Base-by-base conservation (phyloP, 2,888 invertebrate species). In the Dasypolia templi region DNA sequence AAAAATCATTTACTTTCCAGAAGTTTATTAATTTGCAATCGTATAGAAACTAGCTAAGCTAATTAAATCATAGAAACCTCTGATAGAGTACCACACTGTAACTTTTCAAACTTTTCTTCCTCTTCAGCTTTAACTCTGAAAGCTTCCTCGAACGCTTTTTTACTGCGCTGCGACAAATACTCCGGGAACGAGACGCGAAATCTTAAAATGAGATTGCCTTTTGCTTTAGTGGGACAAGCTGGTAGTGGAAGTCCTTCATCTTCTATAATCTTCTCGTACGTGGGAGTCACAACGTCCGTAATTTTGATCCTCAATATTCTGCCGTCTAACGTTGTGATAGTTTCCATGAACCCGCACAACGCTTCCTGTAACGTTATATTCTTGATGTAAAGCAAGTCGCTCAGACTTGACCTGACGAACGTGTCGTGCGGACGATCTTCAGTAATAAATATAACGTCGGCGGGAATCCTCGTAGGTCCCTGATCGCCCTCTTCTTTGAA, bases 401-500 rank as follows among this genome's bases (percentile, higher is more conserved):
- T 97, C 19, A 94, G 78, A 2, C 97, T 97, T 53, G 97, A 97
- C 70, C 98, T 96, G 49, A 95, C 91, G 91, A 97, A 98, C 1
- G 93, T 92, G 0, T 97, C 97, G 89, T 98, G 97, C 0, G 97
- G 97, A 75, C 97, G 97, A 84, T 98, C 98, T 91, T 97, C 97
- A 0, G 97, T 97, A 71, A 98, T 95, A 89, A 98, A 98, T 77
- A 98, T 96, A 0, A 98, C 97, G 90, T 98, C 98, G 42, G 98
- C 98, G 79, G 98, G 97, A 83, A 97, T 97, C 87, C 97, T 97
- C 4, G 97, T 97, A 0, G 98, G 97, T 42, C 97, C 97, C 87
- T 98, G 97, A 92, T 99, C 98, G 0, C 98, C 98, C 92, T 98
- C 98, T 88, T 98, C 97, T 53, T 97, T 97, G 89, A 98, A 98